These are phyloP conservation scores for Trinectes maculatus DNA, from an alignment of 2,113 vertebrate genomes.

Conservation along the genomic window DNA sequence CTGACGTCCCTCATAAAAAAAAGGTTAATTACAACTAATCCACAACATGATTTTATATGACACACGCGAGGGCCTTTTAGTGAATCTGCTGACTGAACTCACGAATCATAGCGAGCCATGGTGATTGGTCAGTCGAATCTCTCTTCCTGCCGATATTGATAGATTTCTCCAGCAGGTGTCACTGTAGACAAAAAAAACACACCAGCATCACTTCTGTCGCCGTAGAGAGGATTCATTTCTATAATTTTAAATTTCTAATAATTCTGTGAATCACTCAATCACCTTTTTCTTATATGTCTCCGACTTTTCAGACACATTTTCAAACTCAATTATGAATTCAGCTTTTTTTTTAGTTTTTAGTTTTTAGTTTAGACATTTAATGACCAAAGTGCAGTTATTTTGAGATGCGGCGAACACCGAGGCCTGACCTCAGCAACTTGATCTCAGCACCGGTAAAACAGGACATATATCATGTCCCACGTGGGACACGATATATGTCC, in stretches of 20 bases:
- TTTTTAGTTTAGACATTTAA: background rate
- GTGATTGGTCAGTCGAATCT: background rate
- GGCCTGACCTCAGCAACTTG: background rate
- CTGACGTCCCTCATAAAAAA: too few relatives aligned
- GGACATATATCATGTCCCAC: slow-evolving; percentile 4
- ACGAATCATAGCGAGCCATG: slow-evolving; percentile 67
- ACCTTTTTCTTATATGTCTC: too few relatives aligned
- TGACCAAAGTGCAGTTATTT: background rate
- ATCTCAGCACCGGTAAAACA: slow-evolving; percentile 19
- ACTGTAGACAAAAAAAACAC: slow-evolving; percentile 33
- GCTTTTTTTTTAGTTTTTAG: too few relatives aligned
- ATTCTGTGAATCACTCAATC: background rate
- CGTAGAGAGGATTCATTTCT: background rate
- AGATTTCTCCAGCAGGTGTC: slow-evolving; percentile 12
- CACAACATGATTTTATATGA: too few relatives aligned
- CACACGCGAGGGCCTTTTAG: background rate
- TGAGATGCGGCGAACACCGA: background rate
- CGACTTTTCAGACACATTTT: too few relatives aligned
- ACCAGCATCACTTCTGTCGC: slow-evolving; percentile 10
- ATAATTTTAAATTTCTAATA: background rate
- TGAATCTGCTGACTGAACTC: slow-evolving; percentile 15
- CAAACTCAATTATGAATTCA: too few relatives aligned
- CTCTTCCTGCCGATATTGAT: slow-evolving; percentile 3
- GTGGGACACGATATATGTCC: slow-evolving; percentile 3
- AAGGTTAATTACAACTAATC: too few relatives aligned